Evolutionary conservation across 2,888 invertebrate species (phyloP).

Genomic region (Diarsia dahlii): DNA sequence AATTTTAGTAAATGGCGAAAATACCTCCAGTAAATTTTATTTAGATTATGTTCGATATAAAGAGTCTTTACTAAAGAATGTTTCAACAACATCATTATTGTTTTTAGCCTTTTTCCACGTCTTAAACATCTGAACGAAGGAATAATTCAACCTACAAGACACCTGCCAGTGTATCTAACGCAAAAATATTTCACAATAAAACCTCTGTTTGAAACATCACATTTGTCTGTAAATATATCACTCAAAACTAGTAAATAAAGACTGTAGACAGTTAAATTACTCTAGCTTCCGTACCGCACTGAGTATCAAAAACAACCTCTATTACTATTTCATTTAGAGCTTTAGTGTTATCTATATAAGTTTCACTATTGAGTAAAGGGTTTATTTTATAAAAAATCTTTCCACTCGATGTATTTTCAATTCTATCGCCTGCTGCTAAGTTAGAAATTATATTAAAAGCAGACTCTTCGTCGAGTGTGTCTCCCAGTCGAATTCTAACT

Average conservation of each 20-base stretch:
- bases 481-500: conserved; percentile 59
- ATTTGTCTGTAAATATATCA: conserved; percentile 85
- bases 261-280: conserved; percentile 83
- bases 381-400: conserved; percentile 66
- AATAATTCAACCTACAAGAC: conserved; percentile 41
- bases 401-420: conserved; percentile 71
- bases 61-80: conserved; percentile 10
- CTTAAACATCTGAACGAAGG: conserved; percentile 40
- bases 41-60: background rate
- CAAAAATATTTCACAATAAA: conserved; percentile 68
- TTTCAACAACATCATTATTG: conserved; percentile 15
- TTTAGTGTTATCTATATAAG: conserved; percentile 63
- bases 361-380: conserved; percentile 62
- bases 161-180: conserved; percentile 62
- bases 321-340: conserved; percentile 61
- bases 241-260: conserved; percentile 82
- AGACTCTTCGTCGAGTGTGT: conserved; percentile 13
- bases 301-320: conserved; percentile 73
- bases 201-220: conserved; percentile 77
- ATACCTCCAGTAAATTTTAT: background rate
- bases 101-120: conserved; percentile 25
- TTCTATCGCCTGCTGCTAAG: conserved; percentile 78
- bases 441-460: conserved; percentile 74
- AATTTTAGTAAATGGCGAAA: no score
- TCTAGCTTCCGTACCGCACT: conserved; percentile 79